Conservation (phyloP, 2,888 invertebrate species). For the Tinea pellionella region DNA sequence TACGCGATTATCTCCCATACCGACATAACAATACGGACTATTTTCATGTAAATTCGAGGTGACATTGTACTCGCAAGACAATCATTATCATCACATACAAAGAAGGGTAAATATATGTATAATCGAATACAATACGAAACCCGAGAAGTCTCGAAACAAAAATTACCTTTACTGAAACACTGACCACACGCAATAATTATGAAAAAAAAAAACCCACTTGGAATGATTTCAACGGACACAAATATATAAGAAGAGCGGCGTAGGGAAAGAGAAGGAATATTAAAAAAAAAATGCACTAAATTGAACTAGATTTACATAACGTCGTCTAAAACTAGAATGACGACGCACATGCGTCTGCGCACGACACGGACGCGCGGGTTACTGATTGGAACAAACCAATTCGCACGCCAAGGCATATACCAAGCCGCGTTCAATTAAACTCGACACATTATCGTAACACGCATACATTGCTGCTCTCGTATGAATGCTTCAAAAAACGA, state of each 20-base stretch:
- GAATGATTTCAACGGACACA: slow-evolving; percentile 15
- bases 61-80: too few species aligned
- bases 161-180: slow-evolving; percentile 19
- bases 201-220: not conserved
- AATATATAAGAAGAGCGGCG: not conserved
- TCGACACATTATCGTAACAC: not conserved
- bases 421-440: not conserved
- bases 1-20: too few species aligned
- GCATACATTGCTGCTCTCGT: not conserved
- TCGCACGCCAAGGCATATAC: not conserved
- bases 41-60: too few species aligned
- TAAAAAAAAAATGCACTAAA: not conserved
- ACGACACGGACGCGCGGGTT: not conserved
- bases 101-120: too few species aligned
- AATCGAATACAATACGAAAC: not conserved
- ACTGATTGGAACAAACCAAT: not conserved
- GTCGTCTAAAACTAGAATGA: not conserved
- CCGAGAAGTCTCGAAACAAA: slow-evolving; percentile 4
- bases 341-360: slow-evolving; percentile 6
- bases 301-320: slow-evolving; percentile 6
- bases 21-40: too few species aligned
- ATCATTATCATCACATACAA: too few species aligned
- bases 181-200: slow-evolving; percentile 19
- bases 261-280: not conserved
- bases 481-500: too few species aligned